These are phyloP conservation scores for Thecophora atra DNA, from an alignment of 2,888 invertebrate species.

Conservation along the genomic window DNA sequence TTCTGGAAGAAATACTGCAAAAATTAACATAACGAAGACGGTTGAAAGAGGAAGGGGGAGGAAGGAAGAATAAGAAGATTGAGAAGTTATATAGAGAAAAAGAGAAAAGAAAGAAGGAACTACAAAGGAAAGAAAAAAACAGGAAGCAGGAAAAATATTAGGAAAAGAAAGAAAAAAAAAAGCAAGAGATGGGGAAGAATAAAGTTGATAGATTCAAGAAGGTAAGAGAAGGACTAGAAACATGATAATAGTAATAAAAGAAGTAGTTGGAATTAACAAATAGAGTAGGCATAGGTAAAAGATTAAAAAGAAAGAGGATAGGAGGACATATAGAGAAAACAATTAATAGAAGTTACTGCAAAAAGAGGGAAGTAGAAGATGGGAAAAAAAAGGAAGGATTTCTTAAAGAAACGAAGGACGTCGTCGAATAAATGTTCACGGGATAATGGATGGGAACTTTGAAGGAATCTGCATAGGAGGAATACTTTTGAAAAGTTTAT, in stretches of 20 bases:
- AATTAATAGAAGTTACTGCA: background rate
- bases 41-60: background rate
- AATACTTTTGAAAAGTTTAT: too few relatives aligned
- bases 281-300: background rate
- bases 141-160: background rate
- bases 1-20: slow-evolving; percentile 39
- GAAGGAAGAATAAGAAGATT: background rate
- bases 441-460: background rate
- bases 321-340: background rate
- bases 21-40: background rate
- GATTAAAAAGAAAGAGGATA: background rate
- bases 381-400: background rate
- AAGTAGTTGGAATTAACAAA: too few relatives aligned
- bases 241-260: too few relatives aligned
- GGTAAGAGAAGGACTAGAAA: background rate
- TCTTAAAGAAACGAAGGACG: too few relatives aligned
- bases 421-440: too few relatives aligned
- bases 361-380: background rate
- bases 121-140: background rate
- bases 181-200: background rate
- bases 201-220: background rate
- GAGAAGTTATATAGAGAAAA: background rate
- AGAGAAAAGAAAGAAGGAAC: background rate
- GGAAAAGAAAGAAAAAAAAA: background rate
- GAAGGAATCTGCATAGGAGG: background rate